Base-by-base conservation (phyloP, 2,888 invertebrate genomes). In the Fissipunctia ypsillon region DNA sequence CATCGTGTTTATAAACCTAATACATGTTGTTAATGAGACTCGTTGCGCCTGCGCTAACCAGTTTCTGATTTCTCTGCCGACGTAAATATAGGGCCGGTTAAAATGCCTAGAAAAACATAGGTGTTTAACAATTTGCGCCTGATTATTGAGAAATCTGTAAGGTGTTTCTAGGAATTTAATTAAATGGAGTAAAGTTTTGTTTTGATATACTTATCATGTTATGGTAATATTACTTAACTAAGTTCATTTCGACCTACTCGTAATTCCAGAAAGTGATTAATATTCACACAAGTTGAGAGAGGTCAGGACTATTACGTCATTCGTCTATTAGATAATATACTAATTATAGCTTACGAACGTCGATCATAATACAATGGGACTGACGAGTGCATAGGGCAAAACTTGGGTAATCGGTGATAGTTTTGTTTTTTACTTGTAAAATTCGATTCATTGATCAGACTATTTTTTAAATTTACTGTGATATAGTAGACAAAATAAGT, bases 21-120 rank as follows among this genome's bases (percentile, higher is more conserved):
- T 90, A 88, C 87, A 87, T 84, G 88, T 86, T 83, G 87, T 85
- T 90, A 91, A 91, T 90, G 90, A 88, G 87, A 57, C 76, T 59
- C 75, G 69, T 41, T 81, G 83, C 84, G 77, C 57, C 48, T 60
- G 78, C 78, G 76, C 79, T 80, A 81, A 88, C 89, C 85, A 79
- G 89, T 88, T 83, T 77, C 76, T 71, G 86, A 87, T 89, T 90
- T 89, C 89, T 81, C 83, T 81, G 71, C 63, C 64, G 73, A 69
- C 63, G 63, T 75, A 75, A 77, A 73, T 64, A 67, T 57, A 85
- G 80, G 78, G 84, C 43, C 82, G 80, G 28, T 14, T 74, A 31
- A 22, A 72, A 45, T 43, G 31, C 64, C 43, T 65, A 69, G 77
- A 61, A 60, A 70, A 80, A 63, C 43, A 67, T 48, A 64, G 50